Base-by-base conservation (phyloP, 2,888 invertebrate species). In the Dolomedes plantarius region DNA sequence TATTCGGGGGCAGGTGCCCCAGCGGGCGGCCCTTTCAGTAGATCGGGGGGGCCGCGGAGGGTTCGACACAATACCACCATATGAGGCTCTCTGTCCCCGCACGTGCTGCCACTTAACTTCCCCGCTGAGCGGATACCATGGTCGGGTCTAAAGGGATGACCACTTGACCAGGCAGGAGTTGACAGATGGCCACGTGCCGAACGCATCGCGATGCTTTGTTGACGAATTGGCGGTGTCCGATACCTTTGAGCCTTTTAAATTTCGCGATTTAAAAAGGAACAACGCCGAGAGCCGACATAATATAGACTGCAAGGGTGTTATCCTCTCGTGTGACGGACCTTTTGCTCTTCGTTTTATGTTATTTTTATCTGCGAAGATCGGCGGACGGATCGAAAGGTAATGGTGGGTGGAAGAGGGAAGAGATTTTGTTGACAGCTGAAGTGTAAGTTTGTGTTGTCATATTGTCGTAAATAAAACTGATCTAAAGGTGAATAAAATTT, bases 131-230 rank as follows among this genome's bases (percentile, higher is more conserved):
- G 36, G 23, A 29, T 28, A 23, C 65, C 11, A 1, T 11, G 31
- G 31, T 31, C 16, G 29, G 11, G 36, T 31, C 11, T 19, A 36
- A 46, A 72, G 62, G 69, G 75, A 69, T 82, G 71, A 80, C 76
- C 75, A 82, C 75, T 81, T 82, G 62, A 64, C 32, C 71, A 74
- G 79, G 41, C 64, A 36, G 65, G 39, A 11, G 56, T 67, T 69
- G 76, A 77, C 83, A 83, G 83, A 83, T 83, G 83, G 83, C 72
- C 82, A 71, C 82, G 82, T 82, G 82, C 36, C 82, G 27, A 32
- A 65, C 0, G 23, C 56, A 56, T 56, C 1, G 56, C 56, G 56
- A 56, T 56, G 23, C 56, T 56, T 56, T 56, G 56, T 46, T 46
- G 46, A n/a, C 6, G 46, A n/a, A 46, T 46, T 46, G 46, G 9